Evolutionary conservation across 2,888 invertebrate species (phyloP), one percentile per base, ranked within the genome.

Genomic region (Ectemnius continuus): DNA sequence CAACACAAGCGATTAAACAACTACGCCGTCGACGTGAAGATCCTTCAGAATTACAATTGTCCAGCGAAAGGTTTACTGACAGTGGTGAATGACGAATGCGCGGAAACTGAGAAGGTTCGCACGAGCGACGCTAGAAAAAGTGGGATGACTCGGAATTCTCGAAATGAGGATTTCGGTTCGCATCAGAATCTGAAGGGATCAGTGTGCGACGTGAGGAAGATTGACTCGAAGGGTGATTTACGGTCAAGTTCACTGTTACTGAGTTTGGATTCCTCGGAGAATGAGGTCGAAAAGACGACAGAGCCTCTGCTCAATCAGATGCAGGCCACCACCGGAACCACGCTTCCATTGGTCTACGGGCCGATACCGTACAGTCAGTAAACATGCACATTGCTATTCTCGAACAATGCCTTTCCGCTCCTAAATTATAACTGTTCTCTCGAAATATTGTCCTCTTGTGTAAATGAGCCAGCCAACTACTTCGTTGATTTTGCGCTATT

Each of bases 301-400:
- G 67, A 62, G 18, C 48, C 65, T 72, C 61, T 77, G 63, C 67
- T 75, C 64, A 74, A 84, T 67, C 71, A 72, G 64, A 78, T 75
- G 80, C 79, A 80, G 67, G 79, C 83, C 67, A 83, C 84, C 79
- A 88, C 91, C 81, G 91, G 92, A 83, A 91, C 93, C 82, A 93
- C 93, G 88, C 93, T 95, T 91, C 95, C 96, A 75, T 93, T 95
- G 89, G 93, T 96, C 83, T 96, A 95, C 90, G 95, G 95, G 79
- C 95, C 95, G 81, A 92, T 94, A 83, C 95, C 95, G 73, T 95
- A 95, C 91, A 95, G 95, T 95, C 93, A 94, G 95, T 95, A 93
- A 87, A 84, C 78, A 78, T 72, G 72, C 78, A 45, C 75, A 74
- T 36, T 36, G 8, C 36, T 36, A 36, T 74, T 75, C 57, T n/a